Conservation (phyloP, 2,797 vertebrate species). For the Scolopax rusticola region DNA sequence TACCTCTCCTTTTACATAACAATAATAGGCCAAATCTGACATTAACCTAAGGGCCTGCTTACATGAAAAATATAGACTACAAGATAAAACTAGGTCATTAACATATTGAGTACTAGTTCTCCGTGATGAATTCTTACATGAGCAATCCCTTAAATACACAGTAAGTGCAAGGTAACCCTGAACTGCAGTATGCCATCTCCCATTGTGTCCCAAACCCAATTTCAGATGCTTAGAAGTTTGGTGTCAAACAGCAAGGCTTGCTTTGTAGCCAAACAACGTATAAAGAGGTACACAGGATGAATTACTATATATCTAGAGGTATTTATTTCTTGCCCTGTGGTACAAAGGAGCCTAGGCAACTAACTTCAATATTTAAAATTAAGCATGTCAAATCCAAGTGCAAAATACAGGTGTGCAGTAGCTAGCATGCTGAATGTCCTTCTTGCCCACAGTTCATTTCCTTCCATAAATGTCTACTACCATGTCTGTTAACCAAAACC, state of each 20-base stretch:
- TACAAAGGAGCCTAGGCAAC: neutral
- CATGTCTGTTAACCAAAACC: neutral
- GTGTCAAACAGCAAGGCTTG: neutral
- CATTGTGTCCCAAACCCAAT: neutral
- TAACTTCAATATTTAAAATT: neutral
- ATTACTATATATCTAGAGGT: neutral
- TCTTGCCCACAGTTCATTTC: neutral
- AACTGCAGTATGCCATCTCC: neutral
- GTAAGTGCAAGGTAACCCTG: neutral
- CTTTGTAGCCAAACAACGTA: neutral
- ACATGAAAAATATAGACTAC: neutral
- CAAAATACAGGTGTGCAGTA: neutral
- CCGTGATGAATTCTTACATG: neutral
- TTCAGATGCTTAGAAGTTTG: neutral
- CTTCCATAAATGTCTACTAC: fast-evolving
- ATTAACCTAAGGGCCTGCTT: neutral
- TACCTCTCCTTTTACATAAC: neutral
- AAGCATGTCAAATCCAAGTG: neutral
- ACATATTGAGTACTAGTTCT: neutral
- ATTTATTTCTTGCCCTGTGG: neutral
- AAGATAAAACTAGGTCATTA: neutral
- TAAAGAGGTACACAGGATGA: neutral
- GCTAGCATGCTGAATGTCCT: neutral
- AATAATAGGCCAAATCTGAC: neutral
- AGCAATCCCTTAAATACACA: neutral